A percentile compares a stretch with the other conserved stretches of the same genome.
phyloP scores from a whole-genome alignment of 2,797 vertebrate species.

The Momotus momota region DNA sequence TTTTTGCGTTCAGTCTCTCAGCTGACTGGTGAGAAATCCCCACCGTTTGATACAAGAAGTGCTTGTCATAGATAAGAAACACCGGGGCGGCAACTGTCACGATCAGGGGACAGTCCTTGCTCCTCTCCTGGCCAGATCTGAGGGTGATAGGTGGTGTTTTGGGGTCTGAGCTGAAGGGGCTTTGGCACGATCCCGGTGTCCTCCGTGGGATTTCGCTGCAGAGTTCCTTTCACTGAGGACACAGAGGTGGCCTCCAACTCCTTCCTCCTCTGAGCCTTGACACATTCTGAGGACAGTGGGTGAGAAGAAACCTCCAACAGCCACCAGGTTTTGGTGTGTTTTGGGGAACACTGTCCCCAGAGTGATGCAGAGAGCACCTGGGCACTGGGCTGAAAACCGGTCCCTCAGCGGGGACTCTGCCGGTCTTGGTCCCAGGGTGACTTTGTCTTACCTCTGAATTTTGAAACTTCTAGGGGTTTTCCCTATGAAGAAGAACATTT shows the following conservation, averaged over 20 bases:
- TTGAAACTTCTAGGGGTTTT: neutral
- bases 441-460: neutral
- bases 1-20: neutral
- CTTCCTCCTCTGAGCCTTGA: neutral
- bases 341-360: neutral
- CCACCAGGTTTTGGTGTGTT: neutral
- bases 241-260: neutral
- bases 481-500: neutral
- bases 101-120: neutral
- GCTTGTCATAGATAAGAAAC: neutral
- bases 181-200: neutral
- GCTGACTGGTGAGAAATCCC: neutral
- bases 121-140: neutral
- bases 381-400: neutral
- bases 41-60: neutral
- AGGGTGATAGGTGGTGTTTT: neutral
- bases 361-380: neutral
- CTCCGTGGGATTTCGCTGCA: accelerated
- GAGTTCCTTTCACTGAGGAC: neutral
- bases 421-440: neutral
- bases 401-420: neutral
- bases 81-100: neutral
- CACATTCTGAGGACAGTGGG: accelerated
- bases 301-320: neutral
- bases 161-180: neutral